Evolutionary conservation across 2,888 invertebrate genomes (phyloP).

Genomic region (Drosophila picticornis): DNA sequence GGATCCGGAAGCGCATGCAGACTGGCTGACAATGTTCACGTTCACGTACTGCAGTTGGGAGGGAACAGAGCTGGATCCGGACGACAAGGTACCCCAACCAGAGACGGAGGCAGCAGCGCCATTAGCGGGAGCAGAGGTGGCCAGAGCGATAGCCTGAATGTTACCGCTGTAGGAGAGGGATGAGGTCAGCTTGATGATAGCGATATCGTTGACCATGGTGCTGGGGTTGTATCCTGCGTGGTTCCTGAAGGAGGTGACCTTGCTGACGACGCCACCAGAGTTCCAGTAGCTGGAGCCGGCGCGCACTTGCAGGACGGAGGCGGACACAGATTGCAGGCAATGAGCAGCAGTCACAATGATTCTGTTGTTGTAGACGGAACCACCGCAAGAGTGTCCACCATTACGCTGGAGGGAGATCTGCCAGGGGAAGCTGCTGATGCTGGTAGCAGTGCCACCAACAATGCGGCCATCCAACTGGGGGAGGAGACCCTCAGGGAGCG

Average conservation of each 20-base stretch:
- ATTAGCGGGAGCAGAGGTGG: conserved; percentile 66
- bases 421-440: conserved; percentile 72
- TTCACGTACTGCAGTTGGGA: conserved; percentile 85
- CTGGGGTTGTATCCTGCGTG: conserved; percentile 86
- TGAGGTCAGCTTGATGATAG: conserved; percentile 86
- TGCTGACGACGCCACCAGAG: conserved; percentile 60
- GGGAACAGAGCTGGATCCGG: conserved; percentile 63
- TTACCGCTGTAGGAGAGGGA: conserved; percentile 84
- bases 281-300: conserved; percentile 86
- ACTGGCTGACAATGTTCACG: conserved; percentile 83
- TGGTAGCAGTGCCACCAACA: conserved; percentile 72
- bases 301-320: conserved; percentile 82
- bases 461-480: conserved; percentile 79
- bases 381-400: conserved; percentile 87
- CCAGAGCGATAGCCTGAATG: conserved; percentile 85
- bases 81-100: conserved; percentile 76
- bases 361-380: conserved; percentile 85
- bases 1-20: conserved; percentile 81
- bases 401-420: conserved; percentile 75
- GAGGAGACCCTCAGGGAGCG: conserved; percentile 66
- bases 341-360: conserved; percentile 87
- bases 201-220: conserved; percentile 87
- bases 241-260: conserved; percentile 55
- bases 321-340: conserved; percentile 83
- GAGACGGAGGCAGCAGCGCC: conserved; percentile 63